phyloP scores from a whole-genome alignment of 2,113 vertebrate species.

The Lucifuga dentata region DNA sequence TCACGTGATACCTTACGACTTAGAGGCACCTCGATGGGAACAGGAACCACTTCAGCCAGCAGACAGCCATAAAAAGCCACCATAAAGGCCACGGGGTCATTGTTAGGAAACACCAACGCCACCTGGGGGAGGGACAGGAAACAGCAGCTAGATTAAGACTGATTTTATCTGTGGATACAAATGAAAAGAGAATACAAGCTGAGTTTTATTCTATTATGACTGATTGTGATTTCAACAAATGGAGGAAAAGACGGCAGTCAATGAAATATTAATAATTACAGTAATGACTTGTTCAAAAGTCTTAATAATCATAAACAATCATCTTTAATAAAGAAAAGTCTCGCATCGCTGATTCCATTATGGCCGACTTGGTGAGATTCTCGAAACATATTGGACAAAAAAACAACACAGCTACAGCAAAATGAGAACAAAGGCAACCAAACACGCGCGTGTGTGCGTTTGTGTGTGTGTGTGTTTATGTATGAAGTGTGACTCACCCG shows the following conservation, averaged over 20 bases:
- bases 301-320: background rate
- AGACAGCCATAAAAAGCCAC: conserved; percentile 98
- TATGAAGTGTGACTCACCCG: conserved; percentile 88
- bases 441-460: background rate
- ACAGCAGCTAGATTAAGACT: background rate
- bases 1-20: conserved; percentile 91
- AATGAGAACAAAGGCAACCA: background rate
- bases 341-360: background rate
- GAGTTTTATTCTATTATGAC: no score
- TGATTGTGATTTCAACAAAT: no score
- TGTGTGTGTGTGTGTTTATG: background rate
- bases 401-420: background rate
- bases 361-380: background rate
- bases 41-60: conserved; percentile 96
- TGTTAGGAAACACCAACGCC: conserved; percentile 98
- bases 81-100: conserved; percentile 98
- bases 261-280: no score
- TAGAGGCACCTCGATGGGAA: conserved; percentile 98
- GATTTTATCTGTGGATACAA: no score
- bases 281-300: no score
- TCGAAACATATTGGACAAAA: background rate
- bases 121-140: conserved; percentile 81
- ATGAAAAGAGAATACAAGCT: no score
- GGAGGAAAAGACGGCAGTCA: no score
- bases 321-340: background rate